Percentiles rank a stretch among this genome's conserved stretches.
Conservation (phyloP, 1,140 invertebrate genomes). For the Idris sp. region DNA sequence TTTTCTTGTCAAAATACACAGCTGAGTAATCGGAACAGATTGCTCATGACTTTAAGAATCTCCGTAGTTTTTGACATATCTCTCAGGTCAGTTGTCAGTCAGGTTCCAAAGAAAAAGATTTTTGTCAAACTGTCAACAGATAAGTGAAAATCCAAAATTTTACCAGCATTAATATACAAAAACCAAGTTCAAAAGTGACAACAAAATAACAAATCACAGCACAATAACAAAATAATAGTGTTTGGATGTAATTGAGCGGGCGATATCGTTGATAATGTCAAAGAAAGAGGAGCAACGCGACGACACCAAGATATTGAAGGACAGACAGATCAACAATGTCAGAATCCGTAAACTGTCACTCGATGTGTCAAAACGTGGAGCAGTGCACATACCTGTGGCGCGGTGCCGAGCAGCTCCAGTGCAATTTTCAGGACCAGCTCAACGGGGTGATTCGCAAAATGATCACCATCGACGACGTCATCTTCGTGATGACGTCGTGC, state of each 20-base stretch:
- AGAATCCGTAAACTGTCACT: conserved; percentile 60
- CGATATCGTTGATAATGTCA: conserved; percentile 65
- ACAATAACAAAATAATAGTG: conserved; percentile 7
- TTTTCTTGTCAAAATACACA: too few relatives aligned
- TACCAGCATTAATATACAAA: too few relatives aligned
- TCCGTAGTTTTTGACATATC: too few relatives aligned
- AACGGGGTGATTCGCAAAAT: conserved; percentile 70
- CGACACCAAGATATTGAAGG: conserved; percentile 24
- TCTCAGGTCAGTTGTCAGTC: too few relatives aligned
- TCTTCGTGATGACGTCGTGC: conserved; percentile 71
- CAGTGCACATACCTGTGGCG: conserved; percentile 73
- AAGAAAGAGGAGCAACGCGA: conserved; percentile 46
- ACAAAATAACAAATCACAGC: too few relatives aligned
- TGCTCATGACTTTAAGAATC: too few relatives aligned
- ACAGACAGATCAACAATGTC: conserved; percentile 40
- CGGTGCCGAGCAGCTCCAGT: conserved; percentile 67
- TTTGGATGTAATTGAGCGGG: conserved; percentile 42
- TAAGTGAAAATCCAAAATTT: too few relatives aligned
- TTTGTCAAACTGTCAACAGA: too few relatives aligned
- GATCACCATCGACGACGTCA: conserved; percentile 65
- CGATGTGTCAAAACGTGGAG: conserved; percentile 65
- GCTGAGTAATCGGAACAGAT: too few relatives aligned
- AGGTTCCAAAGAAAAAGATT: too few relatives aligned
- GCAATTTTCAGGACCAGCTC: conserved; percentile 65
- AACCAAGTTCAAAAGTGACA: too few relatives aligned